A percentile compares a stretch with the other conserved stretches of the same genome.
phyloP scores from a whole-genome alignment of 1,140 invertebrate species.

The Danaus plexippus region DNA sequence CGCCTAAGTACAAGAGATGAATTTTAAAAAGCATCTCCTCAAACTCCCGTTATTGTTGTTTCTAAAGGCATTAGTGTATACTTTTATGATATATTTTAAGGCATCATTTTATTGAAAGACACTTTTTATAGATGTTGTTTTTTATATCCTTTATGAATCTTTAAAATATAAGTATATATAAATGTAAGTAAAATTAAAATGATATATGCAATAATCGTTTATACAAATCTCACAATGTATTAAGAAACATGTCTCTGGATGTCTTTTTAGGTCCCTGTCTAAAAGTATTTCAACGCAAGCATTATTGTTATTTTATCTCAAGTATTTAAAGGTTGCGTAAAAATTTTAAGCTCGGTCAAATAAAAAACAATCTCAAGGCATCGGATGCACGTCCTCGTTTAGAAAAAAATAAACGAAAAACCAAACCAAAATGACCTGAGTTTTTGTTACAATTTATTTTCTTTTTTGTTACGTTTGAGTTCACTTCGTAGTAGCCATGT shows the following conservation, averaged over 20 bases:
- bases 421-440: conserved; percentile 65
- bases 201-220: too few relatives aligned
- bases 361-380: conserved; percentile 50
- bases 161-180: too few relatives aligned
- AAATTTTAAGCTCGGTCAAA: conserved; percentile 41
- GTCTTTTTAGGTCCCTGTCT: conserved; percentile 44
- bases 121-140: too few relatives aligned
- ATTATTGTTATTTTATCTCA: conserved; percentile 55
- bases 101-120: too few relatives aligned
- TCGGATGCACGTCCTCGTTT: conserved; percentile 63
- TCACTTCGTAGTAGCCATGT: conserved; percentile 70
- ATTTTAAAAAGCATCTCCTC: conserved; percentile 55
- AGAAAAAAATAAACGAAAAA: conserved; percentile 66
- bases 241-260: conserved; percentile 11
- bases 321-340: conserved; percentile 38
- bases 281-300: conserved; percentile 29
- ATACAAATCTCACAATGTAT: too few relatives aligned
- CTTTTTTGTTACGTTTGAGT: conserved; percentile 69
- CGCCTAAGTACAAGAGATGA: conserved; percentile 51
- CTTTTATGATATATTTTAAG: too few relatives aligned
- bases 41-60: not conserved
- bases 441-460: conserved; percentile 70
- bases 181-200: too few relatives aligned
- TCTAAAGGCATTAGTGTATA: too few relatives aligned
- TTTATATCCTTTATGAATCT: too few relatives aligned